These are phyloP conservation scores for Holotrichia oblita DNA, from an alignment of 1,140 invertebrate genomes.

Conservation along the genomic window DNA sequence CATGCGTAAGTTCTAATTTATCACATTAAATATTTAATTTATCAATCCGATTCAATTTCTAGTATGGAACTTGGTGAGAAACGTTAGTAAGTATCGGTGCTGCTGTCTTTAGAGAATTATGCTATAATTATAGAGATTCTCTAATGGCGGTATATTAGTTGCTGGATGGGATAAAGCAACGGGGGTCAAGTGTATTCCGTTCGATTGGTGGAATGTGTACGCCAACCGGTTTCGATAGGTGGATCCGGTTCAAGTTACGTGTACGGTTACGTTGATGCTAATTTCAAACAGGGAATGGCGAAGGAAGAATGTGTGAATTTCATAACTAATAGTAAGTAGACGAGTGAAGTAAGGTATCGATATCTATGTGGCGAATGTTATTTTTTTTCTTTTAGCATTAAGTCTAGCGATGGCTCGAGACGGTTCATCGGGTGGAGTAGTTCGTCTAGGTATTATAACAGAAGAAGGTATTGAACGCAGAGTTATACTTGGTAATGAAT, in stretches of 20 bases:
- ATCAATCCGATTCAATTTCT: slow-evolving; percentile 59
- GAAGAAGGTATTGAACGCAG: slow-evolving; percentile 83
- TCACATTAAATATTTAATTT: no score
- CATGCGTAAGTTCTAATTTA: slow-evolving; percentile 68
- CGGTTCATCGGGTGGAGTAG: slow-evolving; percentile 94
- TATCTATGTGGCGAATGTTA: no score
- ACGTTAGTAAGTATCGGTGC: slow-evolving; percentile 89
- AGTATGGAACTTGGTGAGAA: slow-evolving; percentile 89
- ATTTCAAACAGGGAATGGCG: slow-evolving; percentile 86
- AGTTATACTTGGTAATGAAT: slow-evolving; percentile 73
- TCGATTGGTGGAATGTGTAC: slow-evolving; percentile 81
- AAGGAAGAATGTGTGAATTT: slow-evolving; percentile 89
- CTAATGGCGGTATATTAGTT: slow-evolving; percentile 91
- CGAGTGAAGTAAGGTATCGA: no score
- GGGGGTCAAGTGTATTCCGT: slow-evolving; percentile 78
- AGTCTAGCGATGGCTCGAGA: slow-evolving; percentile 92
- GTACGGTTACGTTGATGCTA: slow-evolving; percentile 92
- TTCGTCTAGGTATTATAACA: slow-evolving; percentile 89
- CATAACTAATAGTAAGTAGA: slow-evolving; percentile 77
- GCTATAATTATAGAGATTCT: slow-evolving; percentile 95
- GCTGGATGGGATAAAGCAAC: slow-evolving; percentile 92
- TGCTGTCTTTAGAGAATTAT: slow-evolving; percentile 90
- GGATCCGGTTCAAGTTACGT: slow-evolving; percentile 98
- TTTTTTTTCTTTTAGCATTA: slow-evolving; percentile 70
- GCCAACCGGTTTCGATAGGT: slow-evolving; percentile 87